Evolutionary conservation across 1,140 invertebrate species (phyloP), one percentile per base, ranked within the genome.

Genomic region (Pseudobourletiella spinata): DNA sequence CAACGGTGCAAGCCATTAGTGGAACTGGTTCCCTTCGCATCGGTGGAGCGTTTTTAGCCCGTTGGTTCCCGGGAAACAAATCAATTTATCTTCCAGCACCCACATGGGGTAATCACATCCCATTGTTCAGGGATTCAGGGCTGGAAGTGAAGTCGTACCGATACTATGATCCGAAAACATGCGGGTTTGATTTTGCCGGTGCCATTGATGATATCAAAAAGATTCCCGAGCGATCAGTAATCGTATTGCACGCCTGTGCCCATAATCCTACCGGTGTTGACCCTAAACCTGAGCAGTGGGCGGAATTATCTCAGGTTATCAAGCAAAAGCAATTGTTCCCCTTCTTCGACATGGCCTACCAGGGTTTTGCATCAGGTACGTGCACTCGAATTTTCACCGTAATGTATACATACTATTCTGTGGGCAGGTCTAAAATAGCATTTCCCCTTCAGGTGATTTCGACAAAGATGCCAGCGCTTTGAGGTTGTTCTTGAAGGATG

Each of bases 271-370:
- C 96, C 52, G 96, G 96, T 50, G 94, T 98, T 30, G 91, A 95
- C 79, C 91, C 90, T n/a, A 86, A 81, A 73, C 82, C 83, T 18
- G 89, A 95, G 67, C 92, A 99, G 76, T 99, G 96, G 96, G 80
- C 80, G 68, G 83, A 87, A 75, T 79, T 90, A 35, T 83, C 85
- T 46, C 81, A 90, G 73, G 72, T 88, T 94, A 94, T 73, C 81
- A 86, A 58, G 84, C 81, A 86, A 56, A 84, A 78, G 64, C 87
- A 95, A 57, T 77, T 98, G 2, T 95, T 91, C 73, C 91, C 94
- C n/a, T 99, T 91, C 79, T 97, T 99, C 76, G 97, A 99, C 78
- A 96, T 97, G 89, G 97, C 97, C 25, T 99, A 99, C 80, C 97
- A 99, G 81, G 95, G 95, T 16, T 97, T 96, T 80, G 88, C 88